Percentiles rank a stretch among this genome's conserved stretches.
Evolutionary conservation across 2,888 invertebrate species (phyloP).

Genomic region (Cryptocephalus moraei): DNA sequence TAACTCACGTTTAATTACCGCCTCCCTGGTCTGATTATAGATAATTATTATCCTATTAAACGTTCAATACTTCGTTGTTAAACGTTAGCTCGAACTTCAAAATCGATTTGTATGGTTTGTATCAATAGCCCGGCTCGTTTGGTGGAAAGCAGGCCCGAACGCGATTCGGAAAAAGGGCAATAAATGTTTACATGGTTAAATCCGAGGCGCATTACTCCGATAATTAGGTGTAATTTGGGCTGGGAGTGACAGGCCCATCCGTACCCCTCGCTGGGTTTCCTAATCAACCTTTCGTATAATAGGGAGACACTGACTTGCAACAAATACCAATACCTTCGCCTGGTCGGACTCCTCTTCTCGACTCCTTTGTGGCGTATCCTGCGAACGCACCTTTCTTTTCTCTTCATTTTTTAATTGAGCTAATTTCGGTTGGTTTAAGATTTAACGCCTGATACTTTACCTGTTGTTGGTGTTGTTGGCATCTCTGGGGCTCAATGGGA

Average conservation of each 20-base stretch:
- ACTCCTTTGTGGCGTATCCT: too few relatives aligned
- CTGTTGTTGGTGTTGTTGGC: too few relatives aligned
- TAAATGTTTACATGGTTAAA: conserved; percentile 6
- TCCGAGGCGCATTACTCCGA: conserved; percentile 7
- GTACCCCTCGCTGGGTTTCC: conserved; percentile 7
- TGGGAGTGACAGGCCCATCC: conserved; percentile 10
- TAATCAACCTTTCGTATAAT: conserved; percentile 11
- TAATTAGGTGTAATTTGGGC: conserved; percentile 12
- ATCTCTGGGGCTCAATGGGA: too few relatives aligned
- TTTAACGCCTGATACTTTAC: too few relatives aligned
- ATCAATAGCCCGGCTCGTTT: not conserved
- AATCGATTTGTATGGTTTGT: too few relatives aligned
- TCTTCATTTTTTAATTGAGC: not conserved
- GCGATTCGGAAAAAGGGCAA: not conserved
- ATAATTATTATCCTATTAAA: too few relatives aligned
- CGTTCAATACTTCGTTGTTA: too few relatives aligned
- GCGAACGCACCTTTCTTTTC: not conserved
- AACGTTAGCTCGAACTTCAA: too few relatives aligned
- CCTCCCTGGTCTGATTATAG: too few relatives aligned
- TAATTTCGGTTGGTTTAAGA: not conserved
- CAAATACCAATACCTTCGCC: not conserved
- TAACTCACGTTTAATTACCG: too few relatives aligned
- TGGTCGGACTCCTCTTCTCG: too few relatives aligned
- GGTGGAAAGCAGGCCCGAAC: not conserved
- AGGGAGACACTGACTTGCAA: conserved; percentile 12